A percentile compares a stretch with the other conserved stretches of the same genome.
phyloP scores from a whole-genome alignment of 2,797 vertebrate species.

The Mormyrus proboscirostris region DNA sequence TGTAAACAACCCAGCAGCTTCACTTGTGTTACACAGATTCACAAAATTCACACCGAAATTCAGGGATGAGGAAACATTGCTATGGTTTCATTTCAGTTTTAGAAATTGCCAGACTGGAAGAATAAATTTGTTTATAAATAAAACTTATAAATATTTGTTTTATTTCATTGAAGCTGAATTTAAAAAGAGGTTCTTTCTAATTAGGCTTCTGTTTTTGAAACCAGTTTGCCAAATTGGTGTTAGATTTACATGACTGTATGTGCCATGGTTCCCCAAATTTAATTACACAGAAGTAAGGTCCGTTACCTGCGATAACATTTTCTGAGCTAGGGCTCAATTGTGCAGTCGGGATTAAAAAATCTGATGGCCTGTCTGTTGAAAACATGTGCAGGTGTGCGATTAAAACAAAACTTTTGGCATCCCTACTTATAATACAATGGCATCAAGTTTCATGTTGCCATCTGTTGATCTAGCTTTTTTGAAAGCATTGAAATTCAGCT shows the following conservation, averaged over 20 bases:
- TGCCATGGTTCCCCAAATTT: not conserved
- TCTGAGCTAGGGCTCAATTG: not conserved
- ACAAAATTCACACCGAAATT: not conserved
- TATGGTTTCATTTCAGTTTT: not conserved
- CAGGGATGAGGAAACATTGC: not conserved
- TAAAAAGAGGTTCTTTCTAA: not conserved
- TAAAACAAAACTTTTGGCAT: not conserved
- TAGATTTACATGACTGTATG: not conserved
- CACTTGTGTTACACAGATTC: not conserved
- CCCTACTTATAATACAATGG: not conserved
- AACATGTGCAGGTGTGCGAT: not conserved
- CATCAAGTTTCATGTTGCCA: not conserved
- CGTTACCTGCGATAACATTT: not conserved
- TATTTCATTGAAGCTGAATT: not conserved
- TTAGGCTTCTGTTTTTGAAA: not conserved
- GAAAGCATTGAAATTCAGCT: not conserved
- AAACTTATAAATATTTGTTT: not conserved
- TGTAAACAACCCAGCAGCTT: not conserved
- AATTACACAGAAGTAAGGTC: not conserved
- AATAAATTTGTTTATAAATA: not conserved
- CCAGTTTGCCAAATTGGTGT: not conserved
- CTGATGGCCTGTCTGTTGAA: not conserved
- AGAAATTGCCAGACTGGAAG: not conserved
- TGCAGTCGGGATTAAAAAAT: not conserved
- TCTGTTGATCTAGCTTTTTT: not conserved